phyloP scores from a whole-genome alignment of 2,888 invertebrate species.

The Yponomeuta cagnagella region DNA sequence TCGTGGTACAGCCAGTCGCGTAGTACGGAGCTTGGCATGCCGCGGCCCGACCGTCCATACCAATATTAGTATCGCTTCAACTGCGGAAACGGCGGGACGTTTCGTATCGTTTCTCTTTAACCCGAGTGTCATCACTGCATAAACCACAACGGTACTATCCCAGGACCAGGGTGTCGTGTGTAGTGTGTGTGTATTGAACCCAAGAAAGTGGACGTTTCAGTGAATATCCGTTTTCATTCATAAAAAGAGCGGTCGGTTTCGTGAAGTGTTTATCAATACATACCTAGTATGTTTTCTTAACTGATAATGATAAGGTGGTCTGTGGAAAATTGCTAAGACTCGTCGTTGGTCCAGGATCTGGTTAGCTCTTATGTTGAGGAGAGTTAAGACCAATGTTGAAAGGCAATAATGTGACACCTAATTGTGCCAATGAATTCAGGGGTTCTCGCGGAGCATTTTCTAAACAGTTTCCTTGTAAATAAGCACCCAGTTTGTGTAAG shows the following conservation, averaged over 20 bases:
- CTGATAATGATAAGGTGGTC: constrained; percentile 9
- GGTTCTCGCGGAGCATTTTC: background rate
- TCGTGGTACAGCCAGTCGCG: background rate
- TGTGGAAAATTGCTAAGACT: constrained; percentile 4
- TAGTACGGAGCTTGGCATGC: background rate
- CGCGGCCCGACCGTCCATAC: background rate
- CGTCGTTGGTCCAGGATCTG: background rate
- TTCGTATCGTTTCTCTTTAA: constrained; percentile 23
- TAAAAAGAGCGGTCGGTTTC: background rate
- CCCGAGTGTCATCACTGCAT: constrained; percentile 1
- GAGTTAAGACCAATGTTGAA: no score
- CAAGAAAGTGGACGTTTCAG: background rate
- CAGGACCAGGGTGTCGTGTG: background rate
- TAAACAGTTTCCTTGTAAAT: background rate
- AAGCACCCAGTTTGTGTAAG: background rate
- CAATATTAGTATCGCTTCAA: constrained; percentile 49
- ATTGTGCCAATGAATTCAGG: background rate
- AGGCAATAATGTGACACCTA: no score
- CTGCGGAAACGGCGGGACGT: constrained; percentile 46
- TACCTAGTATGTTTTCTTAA: background rate
- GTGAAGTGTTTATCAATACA: constrained; percentile 8
- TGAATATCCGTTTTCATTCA: background rate
- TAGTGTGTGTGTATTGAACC: background rate
- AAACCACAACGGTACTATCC: background rate
- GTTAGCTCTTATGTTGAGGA: background rate